phyloP scores from a whole-genome alignment of 2,113 vertebrate species.

The Dendropsophus ebraccatus region DNA sequence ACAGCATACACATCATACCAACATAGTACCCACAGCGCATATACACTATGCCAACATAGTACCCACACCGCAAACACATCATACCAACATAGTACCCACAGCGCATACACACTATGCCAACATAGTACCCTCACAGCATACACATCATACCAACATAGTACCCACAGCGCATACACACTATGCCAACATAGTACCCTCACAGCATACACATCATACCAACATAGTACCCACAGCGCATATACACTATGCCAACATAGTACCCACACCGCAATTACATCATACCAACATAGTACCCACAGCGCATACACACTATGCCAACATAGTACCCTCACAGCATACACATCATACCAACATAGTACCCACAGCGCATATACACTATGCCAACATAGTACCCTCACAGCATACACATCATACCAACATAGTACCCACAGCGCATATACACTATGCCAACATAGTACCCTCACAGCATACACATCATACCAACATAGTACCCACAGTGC shows the following conservation, averaged over 20 bases:
- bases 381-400: background rate
- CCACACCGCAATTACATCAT: too few species aligned
- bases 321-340: background rate
- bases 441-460: too few species aligned
- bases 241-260: too few species aligned
- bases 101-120: background rate
- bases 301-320: too few species aligned
- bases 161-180: background rate
- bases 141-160: too few species aligned
- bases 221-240: background rate
- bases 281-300: too few species aligned
- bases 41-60: background rate
- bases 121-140: too few species aligned
- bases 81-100: background rate
- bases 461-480: background rate
- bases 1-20: background rate
- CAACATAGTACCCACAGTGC: background rate
- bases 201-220: background rate
- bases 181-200: background rate
- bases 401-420: too few species aligned
- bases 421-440: background rate
- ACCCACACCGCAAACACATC: background rate
- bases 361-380: background rate
- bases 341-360: background rate
- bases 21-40: background rate